These are phyloP conservation scores for Papilio gigon DNA, from an alignment of 2,888 invertebrate species.

Conservation along the genomic window DNA sequence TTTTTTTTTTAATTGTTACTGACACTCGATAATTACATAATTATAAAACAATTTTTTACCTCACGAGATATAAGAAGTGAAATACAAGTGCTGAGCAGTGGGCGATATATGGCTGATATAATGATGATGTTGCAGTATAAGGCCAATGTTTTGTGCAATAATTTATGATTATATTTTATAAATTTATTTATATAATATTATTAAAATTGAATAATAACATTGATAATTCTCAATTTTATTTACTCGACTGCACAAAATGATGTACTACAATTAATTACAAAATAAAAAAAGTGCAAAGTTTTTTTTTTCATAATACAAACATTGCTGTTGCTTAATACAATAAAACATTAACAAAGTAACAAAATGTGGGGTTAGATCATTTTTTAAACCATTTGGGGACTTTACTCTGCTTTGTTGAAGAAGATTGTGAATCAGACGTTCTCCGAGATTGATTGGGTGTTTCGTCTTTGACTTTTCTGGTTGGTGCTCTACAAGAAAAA, in stretches of 20 bases:
- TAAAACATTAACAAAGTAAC: not conserved
- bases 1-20: not conserved
- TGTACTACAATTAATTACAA: not conserved
- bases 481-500: conserved; percentile 64
- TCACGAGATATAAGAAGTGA: no score
- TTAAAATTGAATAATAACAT: not conserved
- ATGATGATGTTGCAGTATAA: no score
- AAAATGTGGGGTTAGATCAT: conserved; percentile 42
- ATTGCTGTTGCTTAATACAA: conserved; percentile 4
- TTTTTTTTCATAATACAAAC: conserved; percentile 13
- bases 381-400: conserved; percentile 79
- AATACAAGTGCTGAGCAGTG: no score
- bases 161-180: no score
- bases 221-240: not conserved
- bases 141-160: no score
- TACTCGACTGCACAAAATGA: not conserved
- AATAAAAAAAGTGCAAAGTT: not conserved
- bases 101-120: no score
- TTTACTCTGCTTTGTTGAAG: conserved; percentile 67
- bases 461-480: conserved; percentile 63
- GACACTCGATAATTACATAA: no score
- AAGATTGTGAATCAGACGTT: conserved; percentile 50
- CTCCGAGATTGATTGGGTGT: conserved; percentile 49
- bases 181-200: no score
- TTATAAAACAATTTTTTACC: no score